Conservation (phyloP, 2,113 vertebrate species). For the Mola mola region DNA sequence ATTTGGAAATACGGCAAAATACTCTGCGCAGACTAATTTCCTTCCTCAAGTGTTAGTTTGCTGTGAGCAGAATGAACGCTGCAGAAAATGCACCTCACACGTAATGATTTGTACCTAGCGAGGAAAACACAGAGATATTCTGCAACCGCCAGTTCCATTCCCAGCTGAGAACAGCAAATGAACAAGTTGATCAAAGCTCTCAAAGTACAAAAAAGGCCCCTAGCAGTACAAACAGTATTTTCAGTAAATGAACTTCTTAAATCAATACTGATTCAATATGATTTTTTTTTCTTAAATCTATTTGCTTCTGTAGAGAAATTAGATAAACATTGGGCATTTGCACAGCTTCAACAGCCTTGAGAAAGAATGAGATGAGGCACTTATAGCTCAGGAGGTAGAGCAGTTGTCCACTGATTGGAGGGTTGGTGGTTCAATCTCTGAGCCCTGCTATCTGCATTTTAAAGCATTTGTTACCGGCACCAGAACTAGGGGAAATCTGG, state of each 20-base stretch:
- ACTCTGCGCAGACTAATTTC: neutral
- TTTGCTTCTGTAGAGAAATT: slow-evolving; percentile 7
- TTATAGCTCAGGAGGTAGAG: too few species aligned
- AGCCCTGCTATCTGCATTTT: too few species aligned
- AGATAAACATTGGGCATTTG: slow-evolving; percentile 4
- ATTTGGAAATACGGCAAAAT: neutral
- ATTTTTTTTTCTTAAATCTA: slow-evolving; percentile 1
- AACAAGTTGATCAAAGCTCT: slow-evolving; percentile 43
- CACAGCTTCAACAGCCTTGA: too few species aligned
- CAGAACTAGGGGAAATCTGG: too few species aligned
- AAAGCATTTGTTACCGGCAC: too few species aligned
- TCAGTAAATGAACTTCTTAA: slow-evolving; percentile 32
- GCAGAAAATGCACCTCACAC: too few species aligned
- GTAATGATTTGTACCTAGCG: neutral
- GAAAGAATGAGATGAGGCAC: too few species aligned
- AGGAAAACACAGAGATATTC: neutral
- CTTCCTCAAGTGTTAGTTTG: neutral
- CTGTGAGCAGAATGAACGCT: neutral
- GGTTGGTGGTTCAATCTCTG: too few species aligned
- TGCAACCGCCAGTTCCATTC: neutral
- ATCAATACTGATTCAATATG: slow-evolving; percentile 1
- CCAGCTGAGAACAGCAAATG: slow-evolving; percentile 6
- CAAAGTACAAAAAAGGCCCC: slow-evolving; percentile 34
- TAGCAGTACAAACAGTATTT: slow-evolving; percentile 8
- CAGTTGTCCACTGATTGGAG: too few species aligned